Evolutionary conservation across 2,888 invertebrate species (phyloP).

Genomic region (Prosapia bicincta): DNA sequence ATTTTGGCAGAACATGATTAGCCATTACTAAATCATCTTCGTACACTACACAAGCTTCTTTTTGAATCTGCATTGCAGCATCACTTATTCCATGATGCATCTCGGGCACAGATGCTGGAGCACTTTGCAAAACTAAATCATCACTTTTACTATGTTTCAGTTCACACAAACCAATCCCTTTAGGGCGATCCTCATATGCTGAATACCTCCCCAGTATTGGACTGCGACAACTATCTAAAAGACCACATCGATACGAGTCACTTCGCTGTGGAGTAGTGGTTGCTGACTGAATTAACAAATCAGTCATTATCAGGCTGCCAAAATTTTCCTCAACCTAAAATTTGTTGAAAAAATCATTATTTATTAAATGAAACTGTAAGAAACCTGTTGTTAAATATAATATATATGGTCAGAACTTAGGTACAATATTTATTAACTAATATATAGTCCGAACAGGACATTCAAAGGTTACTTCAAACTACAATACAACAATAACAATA

Average conservation of each 20-base stretch:
- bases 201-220: conserved; percentile 36
- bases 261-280: conserved; percentile 18
- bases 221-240: conserved; percentile 35
- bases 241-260: conserved; percentile 32
- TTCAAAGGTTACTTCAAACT: too few relatives aligned
- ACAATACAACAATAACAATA: too few relatives aligned
- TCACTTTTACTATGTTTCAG: conserved; percentile 53
- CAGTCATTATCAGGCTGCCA: conserved; percentile 10
- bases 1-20: conserved; percentile 17
- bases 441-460: too few relatives aligned
- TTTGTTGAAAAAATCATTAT: too few relatives aligned
- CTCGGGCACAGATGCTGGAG: conserved; percentile 46
- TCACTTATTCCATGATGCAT: conserved; percentile 48
- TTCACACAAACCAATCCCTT: conserved; percentile 41
- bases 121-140: conserved; percentile 51
- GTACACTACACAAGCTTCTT: conserved; percentile 42
- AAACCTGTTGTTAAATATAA: too few relatives aligned
- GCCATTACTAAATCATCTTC: conserved; percentile 40
- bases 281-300: conserved; percentile 15
- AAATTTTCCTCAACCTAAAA: conserved; percentile 9
- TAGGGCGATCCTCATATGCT: conserved; percentile 31
- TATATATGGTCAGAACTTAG: too few relatives aligned
- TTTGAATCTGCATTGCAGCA: conserved; percentile 39
- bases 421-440: too few relatives aligned
- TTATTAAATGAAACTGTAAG: too few relatives aligned